These are phyloP conservation scores for Threskiornis aethiopicus DNA, from an alignment of 2,797 vertebrate species.

Conservation along the genomic window DNA sequence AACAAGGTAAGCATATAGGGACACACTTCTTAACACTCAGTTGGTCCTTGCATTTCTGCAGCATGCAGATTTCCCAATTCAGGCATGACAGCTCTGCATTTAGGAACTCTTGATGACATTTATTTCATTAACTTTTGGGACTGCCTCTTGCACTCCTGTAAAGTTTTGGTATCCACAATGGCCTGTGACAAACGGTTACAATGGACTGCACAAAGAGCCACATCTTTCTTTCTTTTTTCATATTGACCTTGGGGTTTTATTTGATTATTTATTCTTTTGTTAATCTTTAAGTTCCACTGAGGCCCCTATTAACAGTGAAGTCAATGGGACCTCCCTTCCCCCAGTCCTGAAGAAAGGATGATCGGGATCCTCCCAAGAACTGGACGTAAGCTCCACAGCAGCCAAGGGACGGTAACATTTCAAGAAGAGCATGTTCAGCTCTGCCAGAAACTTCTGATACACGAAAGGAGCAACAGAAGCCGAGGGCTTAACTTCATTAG, in stretches of 20 bases:
- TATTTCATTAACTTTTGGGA: background rate
- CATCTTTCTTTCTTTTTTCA: background rate
- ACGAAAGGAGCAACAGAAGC: background rate
- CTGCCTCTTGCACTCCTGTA: background rate
- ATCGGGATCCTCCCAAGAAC: background rate
- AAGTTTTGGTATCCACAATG: background rate
- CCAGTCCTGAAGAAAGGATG: background rate
- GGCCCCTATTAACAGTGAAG: background rate
- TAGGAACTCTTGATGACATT: background rate
- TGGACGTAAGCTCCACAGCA: accelerated
- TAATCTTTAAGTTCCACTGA: background rate
- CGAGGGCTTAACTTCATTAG: background rate
- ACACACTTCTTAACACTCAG: accelerated
- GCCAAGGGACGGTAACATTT: accelerated
- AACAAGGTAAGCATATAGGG: background rate
- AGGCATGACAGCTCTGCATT: background rate
- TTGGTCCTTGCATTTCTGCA: accelerated
- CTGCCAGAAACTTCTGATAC: background rate
- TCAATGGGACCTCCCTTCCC: background rate
- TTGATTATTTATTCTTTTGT: background rate
- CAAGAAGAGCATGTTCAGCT: background rate
- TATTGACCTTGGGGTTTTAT: background rate
- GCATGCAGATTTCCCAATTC: background rate
- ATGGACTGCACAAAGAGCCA: background rate
- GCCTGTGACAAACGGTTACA: background rate